Conservation (phyloP, 2,888 invertebrate species). For the Lobophora halterata region DNA sequence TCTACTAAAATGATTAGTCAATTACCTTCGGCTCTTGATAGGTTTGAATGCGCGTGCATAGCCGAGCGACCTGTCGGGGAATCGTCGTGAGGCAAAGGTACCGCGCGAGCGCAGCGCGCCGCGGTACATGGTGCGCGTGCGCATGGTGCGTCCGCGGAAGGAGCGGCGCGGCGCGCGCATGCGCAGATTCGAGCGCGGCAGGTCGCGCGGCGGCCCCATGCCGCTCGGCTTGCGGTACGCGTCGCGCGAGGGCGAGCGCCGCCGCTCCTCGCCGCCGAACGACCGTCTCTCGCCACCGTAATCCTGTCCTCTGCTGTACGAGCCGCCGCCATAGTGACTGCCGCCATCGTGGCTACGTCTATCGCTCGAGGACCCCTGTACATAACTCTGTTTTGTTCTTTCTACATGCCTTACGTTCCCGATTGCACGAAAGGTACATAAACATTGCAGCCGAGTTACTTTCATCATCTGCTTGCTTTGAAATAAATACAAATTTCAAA, state of each 20-base stretch:
- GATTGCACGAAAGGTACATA: conserved; percentile 22
- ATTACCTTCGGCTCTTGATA: conserved; percentile 77
- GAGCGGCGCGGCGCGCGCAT: conserved; percentile 79
- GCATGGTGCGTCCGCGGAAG: conserved; percentile 76
- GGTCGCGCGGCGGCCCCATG: conserved; percentile 74
- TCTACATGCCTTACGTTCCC: conserved; percentile 48
- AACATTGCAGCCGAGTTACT: conserved; percentile 9
- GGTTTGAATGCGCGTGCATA: conserved; percentile 71
- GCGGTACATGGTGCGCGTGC: conserved; percentile 77
- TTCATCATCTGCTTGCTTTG: conserved; percentile 9
- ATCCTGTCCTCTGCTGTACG: conserved; percentile 80
- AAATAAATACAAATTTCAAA: conserved; percentile 11
- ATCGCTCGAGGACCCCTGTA: conserved; percentile 78
- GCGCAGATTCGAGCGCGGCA: conserved; percentile 62
- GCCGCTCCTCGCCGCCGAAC: conserved; percentile 76
- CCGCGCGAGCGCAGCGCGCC: conserved; percentile 79
- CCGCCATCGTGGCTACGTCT: conserved; percentile 81
- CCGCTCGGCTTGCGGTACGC: conserved; percentile 72
- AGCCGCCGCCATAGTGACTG: conserved; percentile 78
- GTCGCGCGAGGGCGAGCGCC: conserved; percentile 77
- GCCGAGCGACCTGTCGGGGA: conserved; percentile 63
- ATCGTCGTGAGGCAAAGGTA: conserved; percentile 62
- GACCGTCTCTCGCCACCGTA: conserved; percentile 73
- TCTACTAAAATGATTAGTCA: conserved; percentile 41
- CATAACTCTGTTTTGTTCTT: conserved; percentile 71